Conservation (phyloP, 2,888 invertebrate genomes). For the Brenthis ino region DNA sequence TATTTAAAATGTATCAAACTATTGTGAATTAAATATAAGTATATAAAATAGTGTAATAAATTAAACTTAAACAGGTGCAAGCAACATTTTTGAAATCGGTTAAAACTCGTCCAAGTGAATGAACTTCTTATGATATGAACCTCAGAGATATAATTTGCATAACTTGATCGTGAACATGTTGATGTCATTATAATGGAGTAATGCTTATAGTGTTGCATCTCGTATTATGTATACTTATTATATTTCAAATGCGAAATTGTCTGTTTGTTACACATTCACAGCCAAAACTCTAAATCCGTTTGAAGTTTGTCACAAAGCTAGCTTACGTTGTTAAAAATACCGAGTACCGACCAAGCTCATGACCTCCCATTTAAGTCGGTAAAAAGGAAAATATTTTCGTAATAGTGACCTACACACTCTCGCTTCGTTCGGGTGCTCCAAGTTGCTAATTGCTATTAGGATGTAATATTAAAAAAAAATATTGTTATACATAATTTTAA, state of each 20-base stretch:
- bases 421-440: too few species aligned
- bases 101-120: constrained; percentile 15
- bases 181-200: constrained; percentile 7
- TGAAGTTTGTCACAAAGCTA: too few species aligned
- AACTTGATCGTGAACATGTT: constrained; percentile 12
- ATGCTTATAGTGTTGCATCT: neutral
- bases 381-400: too few species aligned
- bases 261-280: neutral
- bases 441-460: too few species aligned
- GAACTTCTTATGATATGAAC: constrained; percentile 12
- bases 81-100: neutral
- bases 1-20: too few species aligned
- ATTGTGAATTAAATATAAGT: neutral
- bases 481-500: too few species aligned
- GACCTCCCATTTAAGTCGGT: too few species aligned
- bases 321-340: too few species aligned
- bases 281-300: neutral
- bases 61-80: too few species aligned
- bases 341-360: too few species aligned
- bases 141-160: constrained; percentile 16
- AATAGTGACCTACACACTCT: too few species aligned
- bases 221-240: neutral
- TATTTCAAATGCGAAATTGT: neutral
- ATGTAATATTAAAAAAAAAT: too few species aligned
- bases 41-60: neutral